phyloP scores from a whole-genome alignment of 2,888 invertebrate species.

The Ochropacha duplaris region DNA sequence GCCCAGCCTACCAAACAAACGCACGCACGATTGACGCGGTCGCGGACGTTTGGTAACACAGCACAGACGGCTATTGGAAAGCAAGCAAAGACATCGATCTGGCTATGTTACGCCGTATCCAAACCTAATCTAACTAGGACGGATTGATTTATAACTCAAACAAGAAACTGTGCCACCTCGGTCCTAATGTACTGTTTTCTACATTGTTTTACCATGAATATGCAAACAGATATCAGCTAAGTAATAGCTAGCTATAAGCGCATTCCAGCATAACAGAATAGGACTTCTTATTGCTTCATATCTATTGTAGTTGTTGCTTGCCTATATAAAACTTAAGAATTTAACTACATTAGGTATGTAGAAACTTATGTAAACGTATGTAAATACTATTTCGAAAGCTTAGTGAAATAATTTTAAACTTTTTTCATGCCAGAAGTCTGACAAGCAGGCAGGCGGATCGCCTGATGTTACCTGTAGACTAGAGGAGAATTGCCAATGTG shows the following conservation, averaged over 20 bases:
- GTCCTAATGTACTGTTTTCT: constrained; percentile 67
- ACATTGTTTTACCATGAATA: constrained; percentile 74
- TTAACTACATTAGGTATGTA: too few relatives aligned
- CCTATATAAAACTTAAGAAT: too few relatives aligned
- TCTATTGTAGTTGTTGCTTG: too few relatives aligned
- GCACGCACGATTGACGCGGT: too few relatives aligned
- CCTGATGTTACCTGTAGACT: too few relatives aligned
- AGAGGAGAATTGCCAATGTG: too few relatives aligned
- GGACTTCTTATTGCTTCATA: background rate
- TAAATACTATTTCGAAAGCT: too few relatives aligned
- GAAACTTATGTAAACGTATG: too few relatives aligned
- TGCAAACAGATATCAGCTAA: constrained; percentile 63
- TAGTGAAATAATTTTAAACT: too few relatives aligned
- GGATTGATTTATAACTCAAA: constrained; percentile 75
- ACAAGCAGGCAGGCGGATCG: too few relatives aligned
- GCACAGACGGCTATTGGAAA: constrained; percentile 55
- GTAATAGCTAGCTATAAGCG: too few relatives aligned
- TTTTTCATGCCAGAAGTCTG: too few relatives aligned
- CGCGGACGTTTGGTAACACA: constrained; percentile 59
- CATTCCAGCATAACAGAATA: background rate
- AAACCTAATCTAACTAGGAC: constrained; percentile 76
- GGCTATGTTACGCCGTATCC: constrained; percentile 52
- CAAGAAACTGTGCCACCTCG: constrained; percentile 79
- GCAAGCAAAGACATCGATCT: constrained; percentile 63
- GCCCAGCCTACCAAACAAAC: constrained; percentile 40